These are phyloP conservation scores for Pelecanus crispus DNA, from an alignment of 2,113 vertebrate species.

Conservation along the genomic window DNA sequence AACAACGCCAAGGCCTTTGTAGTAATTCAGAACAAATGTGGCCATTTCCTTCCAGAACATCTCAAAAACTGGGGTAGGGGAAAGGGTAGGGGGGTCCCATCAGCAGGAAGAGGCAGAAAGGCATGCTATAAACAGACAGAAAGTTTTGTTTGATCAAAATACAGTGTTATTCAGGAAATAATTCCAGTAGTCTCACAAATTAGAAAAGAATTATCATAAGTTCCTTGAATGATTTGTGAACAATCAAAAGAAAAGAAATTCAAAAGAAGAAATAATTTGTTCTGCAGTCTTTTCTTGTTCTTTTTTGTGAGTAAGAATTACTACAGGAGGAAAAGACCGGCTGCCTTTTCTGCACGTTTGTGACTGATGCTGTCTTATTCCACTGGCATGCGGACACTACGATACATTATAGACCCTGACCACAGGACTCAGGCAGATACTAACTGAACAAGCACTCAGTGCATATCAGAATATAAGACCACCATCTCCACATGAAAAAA, in stretches of 20 bases:
- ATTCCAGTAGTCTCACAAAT: neutral
- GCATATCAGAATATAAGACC: neutral
- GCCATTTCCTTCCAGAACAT: neutral
- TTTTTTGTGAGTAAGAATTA: neutral
- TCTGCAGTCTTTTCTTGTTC: neutral
- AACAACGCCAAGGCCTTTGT: neutral
- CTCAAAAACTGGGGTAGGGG: neutral
- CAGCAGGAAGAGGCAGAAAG: neutral
- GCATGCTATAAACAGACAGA: neutral
- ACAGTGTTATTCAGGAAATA: neutral
- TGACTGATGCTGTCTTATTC: neutral
- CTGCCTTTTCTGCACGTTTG: neutral
- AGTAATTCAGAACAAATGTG: neutral
- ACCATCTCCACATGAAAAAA: accelerated
- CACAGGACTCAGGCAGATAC: neutral
- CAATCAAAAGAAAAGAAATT: neutral
- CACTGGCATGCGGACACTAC: neutral
- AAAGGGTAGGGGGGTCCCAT: accelerated
- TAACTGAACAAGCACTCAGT: neutral
- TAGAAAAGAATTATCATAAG: neutral
- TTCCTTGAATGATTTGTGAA: neutral
- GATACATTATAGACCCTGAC: neutral
- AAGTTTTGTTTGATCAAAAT: neutral
- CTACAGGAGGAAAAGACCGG: neutral
- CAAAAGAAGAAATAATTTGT: neutral